Percentiles rank a stretch among this genome's conserved stretches.
phyloP scores from a whole-genome alignment of 2,888 invertebrate species.

The Rotaria sp. region DNA sequence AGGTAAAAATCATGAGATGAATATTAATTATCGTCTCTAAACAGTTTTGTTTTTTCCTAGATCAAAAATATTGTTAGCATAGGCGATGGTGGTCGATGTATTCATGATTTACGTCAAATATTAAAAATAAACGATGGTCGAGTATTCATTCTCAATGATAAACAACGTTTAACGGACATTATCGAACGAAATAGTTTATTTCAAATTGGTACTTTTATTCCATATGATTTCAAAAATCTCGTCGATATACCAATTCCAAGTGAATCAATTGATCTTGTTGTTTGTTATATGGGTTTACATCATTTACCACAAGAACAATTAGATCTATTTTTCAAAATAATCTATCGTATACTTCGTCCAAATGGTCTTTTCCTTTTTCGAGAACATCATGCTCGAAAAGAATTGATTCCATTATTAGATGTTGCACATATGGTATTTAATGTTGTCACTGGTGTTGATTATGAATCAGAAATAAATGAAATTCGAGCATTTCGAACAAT shows the following conservation, averaged over 20 bases:
- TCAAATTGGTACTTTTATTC: constrained; percentile 13
- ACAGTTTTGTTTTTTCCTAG: background rate
- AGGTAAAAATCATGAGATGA: background rate
- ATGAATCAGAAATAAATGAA: constrained; percentile 5
- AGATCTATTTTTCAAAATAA: background rate
- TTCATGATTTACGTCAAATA: background rate
- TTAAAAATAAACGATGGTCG: background rate
- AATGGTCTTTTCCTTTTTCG: constrained; percentile 28
- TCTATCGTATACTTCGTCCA: constrained; percentile 15
- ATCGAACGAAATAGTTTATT: constrained; percentile 12
- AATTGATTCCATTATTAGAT: constrained; percentile 24
- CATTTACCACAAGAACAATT: constrained; percentile 7
- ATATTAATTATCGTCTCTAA: no score
- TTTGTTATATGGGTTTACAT: constrained; percentile 28
- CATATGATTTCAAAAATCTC: background rate
- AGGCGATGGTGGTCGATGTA: constrained; percentile 11
- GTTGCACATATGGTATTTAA: constrained; percentile 15
- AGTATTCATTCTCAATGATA: background rate
- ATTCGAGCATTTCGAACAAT: constrained; percentile 18
- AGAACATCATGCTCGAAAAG: constrained; percentile 4
- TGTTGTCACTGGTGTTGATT: background rate
- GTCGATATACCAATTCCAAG: background rate
- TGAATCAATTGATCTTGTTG: constrained; percentile 16
- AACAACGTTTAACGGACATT: background rate
- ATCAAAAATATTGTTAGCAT: constrained; percentile 6